A percentile compares a stretch with the other conserved stretches of the same genome.
These are phyloP conservation scores for Lacanobia wlatinum DNA, from an alignment of 2,888 invertebrate species.

Conservation along the genomic window DNA sequence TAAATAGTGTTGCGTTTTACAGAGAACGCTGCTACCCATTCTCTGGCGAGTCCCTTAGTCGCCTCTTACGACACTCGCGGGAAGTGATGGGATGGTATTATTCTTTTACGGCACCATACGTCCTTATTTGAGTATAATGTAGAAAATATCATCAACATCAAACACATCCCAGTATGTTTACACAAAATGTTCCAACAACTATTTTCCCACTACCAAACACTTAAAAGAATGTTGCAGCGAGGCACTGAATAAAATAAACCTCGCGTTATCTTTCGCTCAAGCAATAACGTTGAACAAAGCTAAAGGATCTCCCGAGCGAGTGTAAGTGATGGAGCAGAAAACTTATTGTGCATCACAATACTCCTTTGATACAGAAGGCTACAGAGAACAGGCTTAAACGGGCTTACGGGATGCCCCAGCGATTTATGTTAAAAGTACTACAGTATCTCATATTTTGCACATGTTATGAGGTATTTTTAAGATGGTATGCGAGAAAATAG, in stretches of 20 bases:
- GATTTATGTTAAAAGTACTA: conserved; percentile 23
- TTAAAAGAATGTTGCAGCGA: neutral
- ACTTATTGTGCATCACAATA: conserved; percentile 41
- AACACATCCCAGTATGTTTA: too few relatives aligned
- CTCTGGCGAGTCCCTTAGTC: too few relatives aligned
- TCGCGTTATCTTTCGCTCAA: conserved; percentile 17
- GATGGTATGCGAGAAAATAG: too few relatives aligned
- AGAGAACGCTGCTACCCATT: too few relatives aligned
- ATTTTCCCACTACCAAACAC: neutral
- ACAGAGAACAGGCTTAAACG: conserved; percentile 10
- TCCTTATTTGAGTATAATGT: too few relatives aligned
- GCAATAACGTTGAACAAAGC: conserved; percentile 36
- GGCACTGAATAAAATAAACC: conserved; percentile 15
- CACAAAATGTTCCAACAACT: neutral
- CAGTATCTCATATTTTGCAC: neutral
- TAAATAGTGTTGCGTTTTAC: too few relatives aligned
- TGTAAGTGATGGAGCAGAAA: conserved; percentile 27
- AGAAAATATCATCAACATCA: too few relatives aligned
- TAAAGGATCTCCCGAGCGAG: conserved; percentile 7
- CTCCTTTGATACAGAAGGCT: conserved; percentile 32
- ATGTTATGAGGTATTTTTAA: neutral
- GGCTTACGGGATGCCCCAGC: conserved; percentile 10
- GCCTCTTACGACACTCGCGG: too few relatives aligned
- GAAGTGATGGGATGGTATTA: too few relatives aligned
- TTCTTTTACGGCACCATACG: too few relatives aligned